Base-by-base conservation (phyloP, 2,113 vertebrate species). In the Steatornis caripensis region DNA sequence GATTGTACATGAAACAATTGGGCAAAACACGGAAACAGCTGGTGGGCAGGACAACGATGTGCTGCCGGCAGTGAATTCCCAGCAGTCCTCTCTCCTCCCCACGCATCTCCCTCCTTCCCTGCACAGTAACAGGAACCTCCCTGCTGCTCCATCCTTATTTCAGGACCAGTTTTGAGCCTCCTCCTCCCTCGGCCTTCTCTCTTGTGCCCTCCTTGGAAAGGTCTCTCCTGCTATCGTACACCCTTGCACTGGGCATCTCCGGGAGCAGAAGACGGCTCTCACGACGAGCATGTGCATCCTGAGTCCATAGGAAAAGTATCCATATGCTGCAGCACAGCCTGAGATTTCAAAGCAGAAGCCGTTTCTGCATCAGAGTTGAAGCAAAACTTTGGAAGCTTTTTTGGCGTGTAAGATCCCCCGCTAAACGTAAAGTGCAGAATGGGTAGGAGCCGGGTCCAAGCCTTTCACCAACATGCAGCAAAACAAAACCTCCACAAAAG, bases 21-120 rank as follows among this genome's bases (percentile, higher is more conserved):
- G 34, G 19, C 48, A 55, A 83, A 90, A 75, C 30, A 58, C 0
- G 0, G 58, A 65, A 72, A 74, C 7, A 91, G 29, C 4, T 4
- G 1, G 34, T 1, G 3, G 46, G 55, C 8, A 70, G 69, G 66
- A 89, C 0, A 1, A 65, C 2, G 2, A 48, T 10, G 21, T 49
- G 57, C 32, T 18, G 15, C 57, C 54, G 49, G 60, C 21, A 24
- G 4, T 15, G 39, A 84, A 70, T 43, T 7, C 23, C 34, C 45
- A 77, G 49, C 37, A 21, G n/a, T 18, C 51, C 26, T 77, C 32
- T 43, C 68, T 60, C 69, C 51, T 82, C 36, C 43, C 7, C 4
- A 7, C 5, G 0, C 36, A 71, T 41, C 51, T 75, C 37, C 27
- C 65, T 94, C 37, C 34, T n/a, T 26, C 19, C 12, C 45, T 61